Conservation (phyloP, 2,113 vertebrate genomes). For the Epinephelus cyanopodus region DNA sequence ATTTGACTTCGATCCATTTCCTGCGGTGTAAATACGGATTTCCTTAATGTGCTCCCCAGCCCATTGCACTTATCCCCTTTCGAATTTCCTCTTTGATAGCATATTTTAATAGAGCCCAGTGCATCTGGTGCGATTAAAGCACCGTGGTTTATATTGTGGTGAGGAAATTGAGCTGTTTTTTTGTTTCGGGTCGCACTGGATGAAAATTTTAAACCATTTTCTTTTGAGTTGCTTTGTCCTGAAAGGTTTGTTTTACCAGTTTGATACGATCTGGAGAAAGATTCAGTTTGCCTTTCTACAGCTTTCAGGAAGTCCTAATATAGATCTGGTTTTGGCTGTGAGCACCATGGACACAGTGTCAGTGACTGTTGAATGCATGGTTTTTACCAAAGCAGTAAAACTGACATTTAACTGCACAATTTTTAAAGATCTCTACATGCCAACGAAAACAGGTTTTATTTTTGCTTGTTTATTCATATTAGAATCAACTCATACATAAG, state of each 20-base stretch:
- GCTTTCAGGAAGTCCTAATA: conserved; percentile 73
- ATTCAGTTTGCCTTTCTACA: conserved; percentile 67
- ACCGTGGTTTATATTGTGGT: neutral
- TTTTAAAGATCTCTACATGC: neutral
- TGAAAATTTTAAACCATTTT: neutral
- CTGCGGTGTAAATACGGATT: conserved; percentile 89
- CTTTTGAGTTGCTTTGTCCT: conserved; percentile 8
- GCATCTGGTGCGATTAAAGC: conserved; percentile 17
- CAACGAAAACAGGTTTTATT: neutral
- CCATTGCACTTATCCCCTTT: conserved; percentile 61
- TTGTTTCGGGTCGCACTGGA: neutral
- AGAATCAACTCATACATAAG: neutral
- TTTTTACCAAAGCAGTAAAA: conserved; percentile 29
- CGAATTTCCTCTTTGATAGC: conserved; percentile 51
- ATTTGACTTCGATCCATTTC: conserved; percentile 82
- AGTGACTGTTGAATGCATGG: conserved; percentile 48
- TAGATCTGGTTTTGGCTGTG: conserved; percentile 50
- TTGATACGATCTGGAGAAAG: conserved; percentile 17
- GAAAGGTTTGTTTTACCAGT: conserved; percentile 70
- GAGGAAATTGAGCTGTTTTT: conserved; percentile 21
- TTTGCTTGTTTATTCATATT: neutral
- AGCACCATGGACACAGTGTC: conserved; percentile 15
- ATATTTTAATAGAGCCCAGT: conserved; percentile 20
- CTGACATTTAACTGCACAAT: neutral
- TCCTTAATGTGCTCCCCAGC: conserved; percentile 90